phyloP scores from a whole-genome alignment of 2,797 vertebrate genomes.

The Eulemur rubriventer region DNA sequence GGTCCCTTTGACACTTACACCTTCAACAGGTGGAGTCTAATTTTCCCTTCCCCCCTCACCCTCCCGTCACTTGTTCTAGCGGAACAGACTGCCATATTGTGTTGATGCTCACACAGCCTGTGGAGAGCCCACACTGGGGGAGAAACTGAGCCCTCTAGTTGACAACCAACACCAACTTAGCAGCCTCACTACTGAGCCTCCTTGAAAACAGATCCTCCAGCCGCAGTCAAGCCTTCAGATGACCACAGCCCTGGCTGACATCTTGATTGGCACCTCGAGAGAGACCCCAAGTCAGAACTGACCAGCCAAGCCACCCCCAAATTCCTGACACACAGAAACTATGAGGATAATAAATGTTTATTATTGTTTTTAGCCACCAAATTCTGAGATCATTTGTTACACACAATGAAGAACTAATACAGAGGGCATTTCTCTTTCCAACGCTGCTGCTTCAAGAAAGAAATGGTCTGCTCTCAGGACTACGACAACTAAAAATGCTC shows the following conservation, averaged over 20 bases:
- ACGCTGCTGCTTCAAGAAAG: not conserved
- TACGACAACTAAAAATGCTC: not conserved
- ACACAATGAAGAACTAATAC: not conserved
- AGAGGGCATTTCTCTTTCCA: not conserved
- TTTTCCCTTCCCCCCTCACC: not conserved
- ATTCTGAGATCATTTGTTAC: not conserved
- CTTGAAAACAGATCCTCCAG: not conserved
- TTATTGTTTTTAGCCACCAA: not conserved
- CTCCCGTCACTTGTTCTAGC: not conserved
- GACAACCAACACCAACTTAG: not conserved
- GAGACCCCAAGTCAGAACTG: not conserved
- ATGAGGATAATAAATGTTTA: not conserved
- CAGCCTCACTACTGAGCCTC: accelerated
- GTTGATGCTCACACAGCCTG: not conserved
- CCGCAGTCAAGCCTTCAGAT: not conserved
- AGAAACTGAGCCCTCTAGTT: not conserved
- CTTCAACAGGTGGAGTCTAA: not conserved
- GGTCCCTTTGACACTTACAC: not conserved
- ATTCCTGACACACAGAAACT: not conserved
- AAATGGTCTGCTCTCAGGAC: not conserved
- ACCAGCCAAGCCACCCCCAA: not conserved
- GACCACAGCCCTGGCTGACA: not conserved
- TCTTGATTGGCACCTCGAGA: not conserved
- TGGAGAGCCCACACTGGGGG: accelerated
- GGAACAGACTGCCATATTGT: not conserved